Evolutionary conservation across 2,888 invertebrate species (phyloP).

Genomic region (Tenthredo amoena): DNA sequence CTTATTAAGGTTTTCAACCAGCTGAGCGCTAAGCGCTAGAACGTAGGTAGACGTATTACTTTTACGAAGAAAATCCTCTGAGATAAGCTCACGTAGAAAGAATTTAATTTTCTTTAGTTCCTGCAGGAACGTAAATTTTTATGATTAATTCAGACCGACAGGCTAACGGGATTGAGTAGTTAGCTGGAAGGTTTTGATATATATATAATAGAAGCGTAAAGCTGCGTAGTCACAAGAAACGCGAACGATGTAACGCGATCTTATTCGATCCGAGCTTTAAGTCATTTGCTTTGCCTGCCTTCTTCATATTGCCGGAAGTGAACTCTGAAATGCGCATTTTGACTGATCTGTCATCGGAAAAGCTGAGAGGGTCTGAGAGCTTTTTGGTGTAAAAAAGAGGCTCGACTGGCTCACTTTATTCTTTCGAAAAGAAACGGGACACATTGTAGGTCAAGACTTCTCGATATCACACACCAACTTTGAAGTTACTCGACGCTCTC

Average conservation of each 20-base stretch:
- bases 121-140: conserved; percentile 13
- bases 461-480: conserved; percentile 35
- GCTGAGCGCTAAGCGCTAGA: not conserved
- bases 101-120: conserved; percentile 36
- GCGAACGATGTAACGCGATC: not conserved
- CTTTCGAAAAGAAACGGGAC: conserved; percentile 12
- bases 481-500: conserved; percentile 7
- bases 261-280: conserved; percentile 15
- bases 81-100: conserved; percentile 28
- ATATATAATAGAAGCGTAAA: not conserved
- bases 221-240: not conserved
- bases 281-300: conserved; percentile 7
- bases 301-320: not conserved
- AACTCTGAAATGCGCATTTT: conserved; percentile 8
- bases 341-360: conserved; percentile 21
- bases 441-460: conserved; percentile 30
- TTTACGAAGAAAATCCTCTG: not conserved
- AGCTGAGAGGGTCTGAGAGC: conserved; percentile 13
- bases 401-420: not conserved
- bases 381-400: conserved; percentile 23
- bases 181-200: not conserved
- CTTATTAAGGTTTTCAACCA: not conserved
- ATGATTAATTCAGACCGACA: conserved; percentile 43
- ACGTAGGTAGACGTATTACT: not conserved
- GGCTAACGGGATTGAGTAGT: conserved; percentile 12